A percentile compares a stretch with the other conserved stretches of the same genome.
phyloP scores from a whole-genome alignment of 2,113 vertebrate species.

The Stomatorhinus ivindoensis region DNA sequence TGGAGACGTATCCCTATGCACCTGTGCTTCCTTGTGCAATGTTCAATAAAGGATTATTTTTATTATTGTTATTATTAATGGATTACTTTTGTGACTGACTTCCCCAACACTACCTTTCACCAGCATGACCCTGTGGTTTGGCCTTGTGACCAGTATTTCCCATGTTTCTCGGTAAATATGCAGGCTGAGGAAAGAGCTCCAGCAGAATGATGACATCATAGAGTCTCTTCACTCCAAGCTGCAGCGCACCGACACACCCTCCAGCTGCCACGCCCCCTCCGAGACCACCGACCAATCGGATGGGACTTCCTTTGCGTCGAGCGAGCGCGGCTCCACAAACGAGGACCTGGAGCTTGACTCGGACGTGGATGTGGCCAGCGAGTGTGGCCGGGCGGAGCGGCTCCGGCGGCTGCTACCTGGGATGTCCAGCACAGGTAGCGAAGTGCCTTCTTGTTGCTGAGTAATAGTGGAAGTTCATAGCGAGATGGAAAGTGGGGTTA shows the following conservation, averaged over 20 bases:
- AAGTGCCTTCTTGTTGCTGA: not conserved
- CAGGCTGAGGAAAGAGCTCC: conserved; percentile 80
- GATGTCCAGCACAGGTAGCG: conserved; percentile 31
- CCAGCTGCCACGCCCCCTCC: conserved; percentile 70
- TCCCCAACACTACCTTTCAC: not conserved
- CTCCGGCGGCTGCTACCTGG: conserved; percentile 36
- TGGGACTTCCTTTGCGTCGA: conserved; percentile 72
- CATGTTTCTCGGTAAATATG: not conserved
- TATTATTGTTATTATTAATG: too few relatives aligned
- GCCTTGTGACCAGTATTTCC: not conserved
- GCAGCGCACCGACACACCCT: conserved; percentile 66
- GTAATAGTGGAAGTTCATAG: not conserved
- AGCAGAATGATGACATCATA: conserved; percentile 83
- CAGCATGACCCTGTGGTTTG: not conserved
- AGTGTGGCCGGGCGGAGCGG: conserved; percentile 55
- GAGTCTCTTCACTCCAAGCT: conserved; percentile 79
- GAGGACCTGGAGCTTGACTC: conserved; percentile 79
- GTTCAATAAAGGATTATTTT: too few relatives aligned
- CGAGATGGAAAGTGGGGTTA: not conserved
- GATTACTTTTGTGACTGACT: too few relatives aligned
- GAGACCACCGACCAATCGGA: conserved; percentile 78
- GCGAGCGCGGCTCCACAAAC: conserved; percentile 58
- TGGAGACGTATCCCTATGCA: too few relatives aligned
- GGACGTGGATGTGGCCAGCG: conserved; percentile 64
- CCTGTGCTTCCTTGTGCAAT: too few relatives aligned